These are phyloP conservation scores for Ecdyonurus torrentis DNA, from an alignment of 2,888 invertebrate species.

Conservation along the genomic window DNA sequence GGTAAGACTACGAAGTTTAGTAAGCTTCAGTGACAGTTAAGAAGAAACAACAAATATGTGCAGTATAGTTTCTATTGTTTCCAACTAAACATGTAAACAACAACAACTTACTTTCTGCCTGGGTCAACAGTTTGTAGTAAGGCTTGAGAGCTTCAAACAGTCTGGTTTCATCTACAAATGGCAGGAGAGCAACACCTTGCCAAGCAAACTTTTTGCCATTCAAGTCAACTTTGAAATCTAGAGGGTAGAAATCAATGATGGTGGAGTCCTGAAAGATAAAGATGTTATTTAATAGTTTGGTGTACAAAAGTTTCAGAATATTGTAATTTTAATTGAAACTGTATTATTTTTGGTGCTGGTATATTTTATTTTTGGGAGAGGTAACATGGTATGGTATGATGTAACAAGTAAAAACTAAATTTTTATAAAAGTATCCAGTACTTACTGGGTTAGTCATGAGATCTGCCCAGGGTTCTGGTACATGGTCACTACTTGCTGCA, in stretches of 20 bases:
- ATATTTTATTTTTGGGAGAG: no score
- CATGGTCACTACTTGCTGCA: conserved; percentile 86
- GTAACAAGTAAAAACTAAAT: conserved; percentile 1
- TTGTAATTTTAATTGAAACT: not conserved
- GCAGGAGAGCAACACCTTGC: conserved; percentile 96
- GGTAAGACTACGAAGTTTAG: not conserved
- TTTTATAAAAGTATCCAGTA: conserved; percentile 12
- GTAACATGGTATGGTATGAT: not conserved
- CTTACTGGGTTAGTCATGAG: conserved; percentile 83
- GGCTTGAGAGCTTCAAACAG: conserved; percentile 67
- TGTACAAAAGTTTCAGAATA: not conserved
- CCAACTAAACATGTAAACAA: not conserved
- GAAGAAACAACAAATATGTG: not conserved
- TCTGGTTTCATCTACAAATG: conserved; percentile 90
- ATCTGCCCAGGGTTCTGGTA: conserved; percentile 82
- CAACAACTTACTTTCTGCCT: conserved; percentile 55
- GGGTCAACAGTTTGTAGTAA: conserved; percentile 61
- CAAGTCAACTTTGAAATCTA: conserved; percentile 74
- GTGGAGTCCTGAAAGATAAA: conserved; percentile 51
- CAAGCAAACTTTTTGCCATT: conserved; percentile 99
- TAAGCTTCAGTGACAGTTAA: not conserved
- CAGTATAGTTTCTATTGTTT: not conserved
- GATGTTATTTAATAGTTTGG: conserved; percentile 2
- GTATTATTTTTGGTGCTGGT: no score
- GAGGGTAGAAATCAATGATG: conserved; percentile 98